phyloP scores from a whole-genome alignment of 1,140 invertebrate species.

The Anastatus disparis region DNA sequence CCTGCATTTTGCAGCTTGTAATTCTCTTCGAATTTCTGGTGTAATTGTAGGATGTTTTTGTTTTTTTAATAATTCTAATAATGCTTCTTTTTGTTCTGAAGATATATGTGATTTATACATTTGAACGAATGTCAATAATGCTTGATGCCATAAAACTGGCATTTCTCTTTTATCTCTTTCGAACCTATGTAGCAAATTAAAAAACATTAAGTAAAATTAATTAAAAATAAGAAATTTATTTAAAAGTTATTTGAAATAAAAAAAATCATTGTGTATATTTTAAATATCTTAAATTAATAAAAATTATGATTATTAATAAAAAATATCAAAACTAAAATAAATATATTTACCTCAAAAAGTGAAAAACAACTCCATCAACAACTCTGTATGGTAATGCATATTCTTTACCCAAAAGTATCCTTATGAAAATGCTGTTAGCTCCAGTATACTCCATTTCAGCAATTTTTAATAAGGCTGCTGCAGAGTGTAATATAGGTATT shows the following conservation, averaged over 20 bases:
- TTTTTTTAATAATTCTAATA: constrained; percentile 81
- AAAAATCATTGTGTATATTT: too few relatives aligned
- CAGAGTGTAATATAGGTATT: constrained; percentile 96
- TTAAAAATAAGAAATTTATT: neutral
- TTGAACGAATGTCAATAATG: constrained; percentile 93
- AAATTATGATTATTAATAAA: constrained; percentile 7
- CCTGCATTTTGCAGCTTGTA: constrained; percentile 84
- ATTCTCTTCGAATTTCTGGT: constrained; percentile 84
- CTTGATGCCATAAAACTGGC: constrained; percentile 97
- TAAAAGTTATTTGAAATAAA: constrained; percentile 23
- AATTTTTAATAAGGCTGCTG: constrained; percentile 93
- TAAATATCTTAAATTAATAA: too few relatives aligned
- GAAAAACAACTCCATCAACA: constrained; percentile 94
- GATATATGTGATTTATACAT: constrained; percentile 96
- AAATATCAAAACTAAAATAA: constrained; percentile 24
- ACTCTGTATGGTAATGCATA: constrained; percentile 97
- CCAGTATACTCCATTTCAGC: constrained; percentile 98
- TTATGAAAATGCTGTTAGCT: constrained; percentile 95
- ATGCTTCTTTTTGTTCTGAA: constrained; percentile 88
- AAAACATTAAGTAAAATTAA: constrained; percentile 44
- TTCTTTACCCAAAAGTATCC: constrained; percentile 96
- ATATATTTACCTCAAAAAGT: constrained; percentile 83
- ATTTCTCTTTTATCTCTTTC: constrained; percentile 83
- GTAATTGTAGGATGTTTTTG: constrained; percentile 87
- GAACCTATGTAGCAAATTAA: constrained; percentile 81